Evolutionary conservation across 2,888 invertebrate genomes (phyloP), one percentile per base, ranked within the genome.

Genomic region (Eupithecia exiguata): DNA sequence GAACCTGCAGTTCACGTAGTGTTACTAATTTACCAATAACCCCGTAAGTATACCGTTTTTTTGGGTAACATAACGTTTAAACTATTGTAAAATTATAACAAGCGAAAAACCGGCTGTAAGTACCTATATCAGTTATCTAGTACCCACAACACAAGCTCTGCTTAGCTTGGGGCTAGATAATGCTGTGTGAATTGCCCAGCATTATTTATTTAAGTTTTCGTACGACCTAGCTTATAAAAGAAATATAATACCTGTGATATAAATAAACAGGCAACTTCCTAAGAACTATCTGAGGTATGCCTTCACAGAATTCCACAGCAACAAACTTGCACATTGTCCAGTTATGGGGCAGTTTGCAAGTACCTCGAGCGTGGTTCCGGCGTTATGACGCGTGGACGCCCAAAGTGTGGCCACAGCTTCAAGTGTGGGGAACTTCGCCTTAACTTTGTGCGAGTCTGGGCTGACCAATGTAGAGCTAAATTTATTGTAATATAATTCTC

Each of bases 381-480:
- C 78, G 83, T 87, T 88, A 86, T 84, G 84, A 84, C 85, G 85
- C 87, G 80, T 79, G 79, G 79, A 81, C 80, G 82, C 80, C 78
- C 80, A 76, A 72, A 81, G 79, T 78, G 62, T 35, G 18, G 62
- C 58, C 58, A 25, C 58, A 25, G 58, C 25, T 73, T 73, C 73
- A 73, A 77, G 76, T 81, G 79, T 77, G 79, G 76, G 73, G 77
- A 83, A 88, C 83, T 88, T 87, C 80, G 70, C 78, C 81, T 83
- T 82, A 81, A 83, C 77, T 79, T 82, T 80, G 83, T 78, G 72
- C 74, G 76, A 21, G 83, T 78, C 72, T 40, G 72, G 70, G 67
- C 63, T 68, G 7, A 62, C 25, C 12, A 58, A 58, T 25, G 35
- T 62, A 35, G 18, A 62, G 35, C 62, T 7, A 62, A 62, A 30